Base-by-base conservation (phyloP, 2,797 vertebrate species). In the Cichlasoma orientale region DNA sequence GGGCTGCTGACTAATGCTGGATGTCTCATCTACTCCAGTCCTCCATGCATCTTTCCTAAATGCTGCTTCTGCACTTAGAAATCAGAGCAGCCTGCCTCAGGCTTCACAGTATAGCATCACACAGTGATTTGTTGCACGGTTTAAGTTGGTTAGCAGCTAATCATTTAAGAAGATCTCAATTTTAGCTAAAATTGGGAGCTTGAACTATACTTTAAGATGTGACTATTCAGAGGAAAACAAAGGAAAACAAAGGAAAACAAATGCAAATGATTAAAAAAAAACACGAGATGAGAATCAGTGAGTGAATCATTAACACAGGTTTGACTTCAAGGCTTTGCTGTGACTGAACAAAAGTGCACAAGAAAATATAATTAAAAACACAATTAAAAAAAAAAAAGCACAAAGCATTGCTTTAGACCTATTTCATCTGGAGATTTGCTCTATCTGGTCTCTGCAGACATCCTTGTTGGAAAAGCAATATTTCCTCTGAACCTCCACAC, bases 1-100 rank as follows among this genome's bases (percentile, higher is more conserved):
- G 59, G 55, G 25, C 56, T 87, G 86, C 86, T 92, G 87, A 92
- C 78, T 78, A 83, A 82, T 54, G 61, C 66, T 73, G 23, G 9
- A 11, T 41, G 66, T 57, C 63, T 14, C 36, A 75, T 53, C 23
- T 74, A 69, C 55, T 72, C 21, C 69, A 52, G 47, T 74, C 69
- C 59, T 53, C 77, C 29, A 21, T 78, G 75, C 38, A 78, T 85
- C 75, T 84, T 72, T 75, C 83, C 56, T 79, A 78, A 87, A 72
- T 73, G 79, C 83, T 88, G 76, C 68, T 58, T 79, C 66, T 75
- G 86, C 85, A 72, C 69, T 90, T 80, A 44, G 12, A 77, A 75
- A 83, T 38, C 72, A 56, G 47, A 31, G 53, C 56, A 21, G 68
- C n/a, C 25, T 13, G 18, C 56, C 53, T 77, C 59, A 33, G 13